Evolutionary conservation across 1,140 invertebrate species (phyloP).

Genomic region (Drosophila bocqueti): DNA sequence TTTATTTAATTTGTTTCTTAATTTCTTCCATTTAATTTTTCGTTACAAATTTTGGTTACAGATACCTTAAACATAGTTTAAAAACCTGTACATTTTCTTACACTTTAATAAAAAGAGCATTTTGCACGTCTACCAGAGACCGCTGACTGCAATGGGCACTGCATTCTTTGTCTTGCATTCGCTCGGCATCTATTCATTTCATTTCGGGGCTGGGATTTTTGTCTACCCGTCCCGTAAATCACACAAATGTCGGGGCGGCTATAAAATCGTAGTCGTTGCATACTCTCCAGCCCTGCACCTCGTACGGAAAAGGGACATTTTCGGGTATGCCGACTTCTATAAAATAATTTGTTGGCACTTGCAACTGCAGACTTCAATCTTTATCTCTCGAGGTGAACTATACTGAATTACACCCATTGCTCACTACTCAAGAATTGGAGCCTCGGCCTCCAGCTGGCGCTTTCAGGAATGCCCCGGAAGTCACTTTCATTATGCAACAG

Average conservation of each 20-base stretch:
- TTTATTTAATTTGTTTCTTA: not conserved
- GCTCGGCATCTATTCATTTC: conserved; percentile 42
- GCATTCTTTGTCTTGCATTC: conserved; percentile 15
- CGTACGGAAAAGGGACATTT: conserved; percentile 4
- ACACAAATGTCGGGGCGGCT: conserved; percentile 68
- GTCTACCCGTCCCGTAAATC: conserved; percentile 66
- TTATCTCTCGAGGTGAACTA: conserved; percentile 24
- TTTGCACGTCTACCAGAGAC: not conserved
- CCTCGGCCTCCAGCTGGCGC: not conserved
- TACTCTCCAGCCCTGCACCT: conserved; percentile 50
- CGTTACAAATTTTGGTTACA: too few relatives aligned
- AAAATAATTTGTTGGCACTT: conserved; percentile 62
- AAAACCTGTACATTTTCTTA: too few relatives aligned
- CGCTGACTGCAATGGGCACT: not conserved
- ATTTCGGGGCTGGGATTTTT: conserved; percentile 47
- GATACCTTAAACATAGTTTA: too few relatives aligned
- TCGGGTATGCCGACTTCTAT: conserved; percentile 4
- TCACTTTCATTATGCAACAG: conserved; percentile 72
- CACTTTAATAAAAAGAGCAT: conserved; percentile 2
- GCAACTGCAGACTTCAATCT: conserved; percentile 53
- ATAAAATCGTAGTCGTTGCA: conserved; percentile 63
- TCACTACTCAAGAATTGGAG: conserved; percentile 3
- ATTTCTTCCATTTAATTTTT: too few relatives aligned
- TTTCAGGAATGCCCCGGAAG: conserved; percentile 16
- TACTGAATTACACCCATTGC: conserved; percentile 61